Evolutionary conservation across 2,797 vertebrate genomes (phyloP), one percentile per base, ranked within the genome.

Genomic region (Catostomus latipinnis): DNA sequence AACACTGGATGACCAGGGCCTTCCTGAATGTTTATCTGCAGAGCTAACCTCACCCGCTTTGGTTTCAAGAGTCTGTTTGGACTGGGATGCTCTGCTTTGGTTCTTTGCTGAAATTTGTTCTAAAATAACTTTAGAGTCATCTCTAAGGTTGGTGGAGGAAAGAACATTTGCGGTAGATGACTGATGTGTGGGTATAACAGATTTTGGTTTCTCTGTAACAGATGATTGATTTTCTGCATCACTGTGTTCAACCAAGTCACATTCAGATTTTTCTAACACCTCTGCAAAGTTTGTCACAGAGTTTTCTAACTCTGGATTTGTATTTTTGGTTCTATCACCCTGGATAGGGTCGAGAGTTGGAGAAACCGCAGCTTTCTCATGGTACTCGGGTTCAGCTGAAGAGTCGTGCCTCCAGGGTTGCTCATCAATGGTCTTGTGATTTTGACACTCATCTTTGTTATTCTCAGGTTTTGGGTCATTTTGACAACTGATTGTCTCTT

Each of bases 101-200:
- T 94, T 96, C 0, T 96, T 96, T 0, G 96, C 96, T 2, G 97
- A 99, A 86, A 99, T 99, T 81, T 99, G 96, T 87, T 95, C 97
- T 60, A 99, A 82, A 16, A 99, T 97, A 81, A 97, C 95, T 85
- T 99, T 99, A 0, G 98, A 99, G 77, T 99, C 98, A 0, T 99
- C 98, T 34, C 96, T 93, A 66, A 99, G 93, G 85, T 99, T 99
- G 89, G 97, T 98, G 90, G 97, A 97, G 11, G 97, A 96, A 2
- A 99, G 88, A 49, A 97, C 95, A 4, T 96, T 97, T 74, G 94
- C 92, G 0, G 97, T 96, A n/a, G 96, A 96, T 0, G 96, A 92
- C 12, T 93, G 89, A 76, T 94, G 91, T 56, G 95, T 93, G 1
- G 90, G 90, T 71, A 92, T 93, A 68, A 66, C 87, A 0, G 34